Percentiles rank a stretch among this genome's conserved stretches.
Conservation (phyloP, 2,888 invertebrate species). For the Pyrrhia umbra region DNA sequence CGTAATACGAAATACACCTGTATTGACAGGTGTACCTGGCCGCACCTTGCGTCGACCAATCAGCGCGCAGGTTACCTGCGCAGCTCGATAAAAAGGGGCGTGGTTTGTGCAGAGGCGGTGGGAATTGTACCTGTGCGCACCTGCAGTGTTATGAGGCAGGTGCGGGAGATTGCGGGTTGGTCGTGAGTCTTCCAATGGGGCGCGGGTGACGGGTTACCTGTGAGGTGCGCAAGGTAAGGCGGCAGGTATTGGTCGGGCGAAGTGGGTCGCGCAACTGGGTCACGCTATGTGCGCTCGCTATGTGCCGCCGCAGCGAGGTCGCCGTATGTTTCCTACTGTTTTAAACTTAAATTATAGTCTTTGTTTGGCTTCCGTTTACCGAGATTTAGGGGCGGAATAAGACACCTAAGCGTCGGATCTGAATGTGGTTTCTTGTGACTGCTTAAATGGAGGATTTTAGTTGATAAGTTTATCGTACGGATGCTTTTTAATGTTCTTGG, state of each 20-base stretch:
- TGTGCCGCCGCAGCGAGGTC: constrained; percentile 28
- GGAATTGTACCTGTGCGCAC: constrained; percentile 78
- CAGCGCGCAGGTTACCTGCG: constrained; percentile 88
- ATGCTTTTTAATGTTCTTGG: constrained; percentile 10
- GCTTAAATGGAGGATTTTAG: constrained; percentile 28
- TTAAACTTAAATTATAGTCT: constrained; percentile 59
- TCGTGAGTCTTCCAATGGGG: constrained; percentile 70
- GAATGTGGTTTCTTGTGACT: constrained; percentile 39
- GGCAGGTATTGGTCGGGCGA: constrained; percentile 77
- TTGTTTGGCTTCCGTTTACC: constrained; percentile 54
- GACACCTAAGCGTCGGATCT: constrained; percentile 48
- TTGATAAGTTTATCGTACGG: constrained; percentile 22
- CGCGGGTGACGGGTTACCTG: constrained; percentile 72
- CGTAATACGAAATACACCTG: constrained; percentile 77
- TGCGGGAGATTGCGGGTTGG: constrained; percentile 75
- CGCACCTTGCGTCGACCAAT: constrained; percentile 82
- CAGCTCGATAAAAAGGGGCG: constrained; percentile 89
- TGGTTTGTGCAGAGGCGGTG: constrained; percentile 75
- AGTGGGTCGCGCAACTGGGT: constrained; percentile 72
- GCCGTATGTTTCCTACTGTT: constrained; percentile 49
- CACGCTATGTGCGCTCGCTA: constrained; percentile 61
- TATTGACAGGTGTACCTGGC: constrained; percentile 79
- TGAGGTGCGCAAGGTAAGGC: constrained; percentile 70
- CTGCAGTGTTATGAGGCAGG: constrained; percentile 74
- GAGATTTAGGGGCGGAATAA: constrained; percentile 48